Percentiles rank a stretch among this genome's conserved stretches.
Evolutionary conservation across 1,140 invertebrate species (phyloP).

Genomic region (Drosophila dunni): DNA sequence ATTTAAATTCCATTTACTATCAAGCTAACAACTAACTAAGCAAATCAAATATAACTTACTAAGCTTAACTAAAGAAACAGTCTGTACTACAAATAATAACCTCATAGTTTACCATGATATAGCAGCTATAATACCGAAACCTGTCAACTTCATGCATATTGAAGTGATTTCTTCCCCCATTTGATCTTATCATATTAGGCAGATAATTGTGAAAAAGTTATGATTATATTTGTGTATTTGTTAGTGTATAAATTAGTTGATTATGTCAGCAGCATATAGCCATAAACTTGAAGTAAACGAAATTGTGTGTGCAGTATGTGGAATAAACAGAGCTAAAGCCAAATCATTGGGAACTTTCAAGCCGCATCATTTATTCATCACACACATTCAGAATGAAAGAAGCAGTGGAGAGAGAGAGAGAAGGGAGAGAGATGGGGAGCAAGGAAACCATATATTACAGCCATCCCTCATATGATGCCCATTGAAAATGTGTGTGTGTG

Average conservation of each 20-base stretch:
- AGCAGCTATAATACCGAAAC: no score
- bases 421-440: neutral
- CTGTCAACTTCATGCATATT: neutral
- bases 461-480: conserved; percentile 38
- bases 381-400: conserved; percentile 58
- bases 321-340: conserved; percentile 59
- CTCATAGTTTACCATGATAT: no score
- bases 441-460: conserved; percentile 63
- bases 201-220: conserved; percentile 4
- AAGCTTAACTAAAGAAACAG: neutral
- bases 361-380: conserved; percentile 80
- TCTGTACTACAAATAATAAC: neutral
- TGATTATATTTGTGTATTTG: conserved; percentile 3
- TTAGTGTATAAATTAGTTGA: conserved; percentile 21
- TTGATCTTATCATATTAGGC: neutral
- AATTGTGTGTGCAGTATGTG: conserved; percentile 2
- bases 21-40: neutral
- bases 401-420: neutral
- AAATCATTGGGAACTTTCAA: conserved; percentile 72
- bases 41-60: neutral
- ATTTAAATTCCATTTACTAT: neutral
- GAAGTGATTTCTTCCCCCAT: neutral
- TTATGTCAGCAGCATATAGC: conserved; percentile 26
- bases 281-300: conserved; percentile 14
- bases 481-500: conserved; percentile 43